These are phyloP conservation scores for Psammodynastes pulverulentus DNA, from an alignment of 2,113 vertebrate species.

Conservation along the genomic window DNA sequence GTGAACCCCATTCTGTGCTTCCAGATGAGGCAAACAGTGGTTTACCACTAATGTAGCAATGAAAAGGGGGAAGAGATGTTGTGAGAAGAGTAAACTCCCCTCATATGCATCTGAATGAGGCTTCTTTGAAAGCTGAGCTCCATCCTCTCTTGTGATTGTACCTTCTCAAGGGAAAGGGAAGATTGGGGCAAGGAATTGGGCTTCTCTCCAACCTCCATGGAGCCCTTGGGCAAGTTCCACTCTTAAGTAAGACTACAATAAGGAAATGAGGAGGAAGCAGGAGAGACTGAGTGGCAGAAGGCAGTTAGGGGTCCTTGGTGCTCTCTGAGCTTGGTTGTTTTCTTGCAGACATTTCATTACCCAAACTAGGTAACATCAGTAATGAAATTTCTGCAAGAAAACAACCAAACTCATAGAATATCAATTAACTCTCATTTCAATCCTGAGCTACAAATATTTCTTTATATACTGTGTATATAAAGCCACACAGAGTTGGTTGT, in stretches of 20 bases:
- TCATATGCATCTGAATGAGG: background rate
- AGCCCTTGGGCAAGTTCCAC: too few relatives aligned
- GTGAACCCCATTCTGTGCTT: background rate
- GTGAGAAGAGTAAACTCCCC: background rate
- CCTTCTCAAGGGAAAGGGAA: background rate
- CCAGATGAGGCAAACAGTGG: background rate
- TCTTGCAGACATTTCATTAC: too few relatives aligned
- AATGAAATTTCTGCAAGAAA: too few relatives aligned
- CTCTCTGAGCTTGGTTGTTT: too few relatives aligned
- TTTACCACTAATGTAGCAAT: background rate
- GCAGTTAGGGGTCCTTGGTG: background rate
- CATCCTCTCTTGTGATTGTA: too few relatives aligned
- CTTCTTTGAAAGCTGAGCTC: background rate
- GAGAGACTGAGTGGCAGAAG: background rate
- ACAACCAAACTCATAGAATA: too few relatives aligned
- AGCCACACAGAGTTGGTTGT: too few relatives aligned
- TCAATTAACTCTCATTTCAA: too few relatives aligned
- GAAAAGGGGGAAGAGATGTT: background rate
- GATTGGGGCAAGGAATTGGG: background rate
- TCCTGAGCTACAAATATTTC: too few relatives aligned
- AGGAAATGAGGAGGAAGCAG: background rate
- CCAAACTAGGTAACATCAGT: too few relatives aligned
- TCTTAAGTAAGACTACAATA: too few relatives aligned
- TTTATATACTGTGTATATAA: too few relatives aligned
- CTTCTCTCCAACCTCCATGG: background rate